Conservation (phyloP, 1,140 invertebrate genomes). For the Polyergus mexicanus region DNA sequence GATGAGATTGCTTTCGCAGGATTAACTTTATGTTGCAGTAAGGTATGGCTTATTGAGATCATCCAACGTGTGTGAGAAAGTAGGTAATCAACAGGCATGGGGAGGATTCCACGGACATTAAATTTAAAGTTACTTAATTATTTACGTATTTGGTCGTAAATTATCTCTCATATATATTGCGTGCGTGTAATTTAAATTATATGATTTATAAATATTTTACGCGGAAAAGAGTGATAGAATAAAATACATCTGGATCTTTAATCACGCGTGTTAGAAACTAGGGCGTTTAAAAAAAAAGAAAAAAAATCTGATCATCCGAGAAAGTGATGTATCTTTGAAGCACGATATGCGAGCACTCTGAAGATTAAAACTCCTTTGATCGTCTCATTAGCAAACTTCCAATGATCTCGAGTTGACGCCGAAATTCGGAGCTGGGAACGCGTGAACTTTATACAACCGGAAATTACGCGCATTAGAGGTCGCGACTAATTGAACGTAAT, state of each 20-base stretch:
- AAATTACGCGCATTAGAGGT: constrained; percentile 58
- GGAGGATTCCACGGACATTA: background rate
- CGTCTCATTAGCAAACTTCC: constrained; percentile 1
- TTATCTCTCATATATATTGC: background rate
- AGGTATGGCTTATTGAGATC: constrained; percentile 44
- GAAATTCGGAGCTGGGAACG: background rate
- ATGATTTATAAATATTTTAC: background rate
- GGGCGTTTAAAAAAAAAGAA: background rate
- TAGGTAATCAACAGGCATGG: constrained; percentile 20
- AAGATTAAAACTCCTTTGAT: background rate
- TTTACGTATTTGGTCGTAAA: background rate
- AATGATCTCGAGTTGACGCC: no score
- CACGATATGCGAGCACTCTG: background rate
- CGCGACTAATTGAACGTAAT: constrained; percentile 72
- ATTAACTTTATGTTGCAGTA: constrained; percentile 35
- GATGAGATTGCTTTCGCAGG: constrained; percentile 41
- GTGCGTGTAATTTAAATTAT: background rate
- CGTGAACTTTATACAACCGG: constrained; percentile 63
- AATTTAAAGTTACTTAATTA: background rate
- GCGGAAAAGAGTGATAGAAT: background rate
- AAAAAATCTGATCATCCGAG: background rate
- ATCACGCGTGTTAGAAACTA: background rate
- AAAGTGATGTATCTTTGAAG: background rate
- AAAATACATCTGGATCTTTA: constrained; percentile 4
- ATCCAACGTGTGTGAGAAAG: constrained; percentile 15